A percentile compares a stretch with the other conserved stretches of the same genome.
Conservation (phyloP, 2,113 vertebrate species). For the Entosphenus tridentatus region DNA sequence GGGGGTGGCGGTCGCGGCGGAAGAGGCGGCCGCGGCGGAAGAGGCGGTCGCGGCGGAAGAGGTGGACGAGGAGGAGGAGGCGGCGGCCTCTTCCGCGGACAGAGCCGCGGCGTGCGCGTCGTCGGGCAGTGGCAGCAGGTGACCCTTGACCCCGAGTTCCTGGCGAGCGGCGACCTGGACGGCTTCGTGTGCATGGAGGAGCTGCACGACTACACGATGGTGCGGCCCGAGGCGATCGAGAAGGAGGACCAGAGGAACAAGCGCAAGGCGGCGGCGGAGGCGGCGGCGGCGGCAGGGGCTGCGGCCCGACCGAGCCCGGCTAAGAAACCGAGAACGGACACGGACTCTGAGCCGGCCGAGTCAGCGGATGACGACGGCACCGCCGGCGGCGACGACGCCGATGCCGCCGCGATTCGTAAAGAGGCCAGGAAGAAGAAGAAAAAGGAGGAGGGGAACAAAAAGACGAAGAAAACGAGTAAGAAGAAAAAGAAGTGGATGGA, state of each 20-base stretch:
- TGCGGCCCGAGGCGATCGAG: slow-evolving; percentile 20
- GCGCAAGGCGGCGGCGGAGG: slow-evolving; percentile 13
- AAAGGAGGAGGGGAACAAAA: too few species aligned
- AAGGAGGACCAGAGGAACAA: slow-evolving; percentile 22
- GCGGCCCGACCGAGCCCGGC: slow-evolving; percentile 13
- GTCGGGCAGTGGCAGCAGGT: slow-evolving; percentile 54
- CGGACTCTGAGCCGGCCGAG: too few species aligned
- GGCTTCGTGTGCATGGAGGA: slow-evolving; percentile 74
- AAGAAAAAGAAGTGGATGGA: too few species aligned
- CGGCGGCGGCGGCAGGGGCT: slow-evolving; percentile 8
- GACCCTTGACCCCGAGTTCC: slow-evolving; percentile 41
- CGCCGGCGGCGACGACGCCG: too few species aligned
- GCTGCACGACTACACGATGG: slow-evolving; percentile 44
- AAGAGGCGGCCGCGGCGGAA: background rate
- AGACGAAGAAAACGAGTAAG: too few species aligned
- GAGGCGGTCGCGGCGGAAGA: background rate
- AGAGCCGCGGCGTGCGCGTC: slow-evolving; percentile 27
- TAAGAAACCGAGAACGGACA: slow-evolving; percentile 27
- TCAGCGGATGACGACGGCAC: too few species aligned
- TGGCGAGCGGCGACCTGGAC: slow-evolving; percentile 44
- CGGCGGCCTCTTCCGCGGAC: background rate
- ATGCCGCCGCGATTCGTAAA: too few species aligned
- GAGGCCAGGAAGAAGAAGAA: too few species aligned
- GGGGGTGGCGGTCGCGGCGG: too few species aligned
- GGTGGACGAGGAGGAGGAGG: background rate